A percentile compares a stretch with the other conserved stretches of the same genome.
Conservation (phyloP, 2,888 invertebrate genomes). For the Mycogona germanica region DNA sequence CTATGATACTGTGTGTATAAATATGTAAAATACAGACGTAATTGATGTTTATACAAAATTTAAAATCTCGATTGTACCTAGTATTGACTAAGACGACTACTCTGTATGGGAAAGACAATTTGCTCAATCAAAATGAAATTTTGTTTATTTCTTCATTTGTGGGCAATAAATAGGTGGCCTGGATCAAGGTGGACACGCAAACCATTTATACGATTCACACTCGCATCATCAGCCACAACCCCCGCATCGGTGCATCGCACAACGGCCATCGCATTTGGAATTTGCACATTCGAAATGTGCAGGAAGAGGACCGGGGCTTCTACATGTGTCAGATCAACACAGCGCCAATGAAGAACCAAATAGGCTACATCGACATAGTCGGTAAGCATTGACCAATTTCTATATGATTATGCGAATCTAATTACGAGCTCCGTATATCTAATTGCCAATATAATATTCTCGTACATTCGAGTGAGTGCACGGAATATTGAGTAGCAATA, state of each 20-base stretch:
- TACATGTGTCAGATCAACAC: slow-evolving; percentile 60
- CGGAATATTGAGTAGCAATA: too few relatives aligned
- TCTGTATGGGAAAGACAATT: too few relatives aligned
- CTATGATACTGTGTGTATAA: too few relatives aligned
- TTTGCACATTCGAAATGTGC: slow-evolving; percentile 69
- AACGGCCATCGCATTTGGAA: slow-evolving; percentile 76
- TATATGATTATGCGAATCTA: too few relatives aligned
- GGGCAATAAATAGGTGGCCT: slow-evolving; percentile 68
- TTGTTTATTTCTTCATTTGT: slow-evolving; percentile 3
- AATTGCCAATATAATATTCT: too few relatives aligned
- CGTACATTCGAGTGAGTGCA: too few relatives aligned
- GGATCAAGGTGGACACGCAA: slow-evolving; percentile 86
- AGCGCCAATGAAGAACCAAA: slow-evolving; percentile 81
- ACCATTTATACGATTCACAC: slow-evolving; percentile 85
- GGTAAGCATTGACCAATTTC: too few relatives aligned
- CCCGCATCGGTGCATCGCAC: slow-evolving; percentile 49
- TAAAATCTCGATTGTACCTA: too few relatives aligned
- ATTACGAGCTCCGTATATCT: too few relatives aligned
- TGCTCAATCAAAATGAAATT: neutral
- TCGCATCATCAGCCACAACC: slow-evolving; percentile 81
- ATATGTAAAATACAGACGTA: too few relatives aligned
- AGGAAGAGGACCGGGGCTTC: slow-evolving; percentile 80
- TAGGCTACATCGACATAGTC: slow-evolving; percentile 81
- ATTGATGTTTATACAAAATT: too few relatives aligned
- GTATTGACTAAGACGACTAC: too few relatives aligned